Conservation (phyloP, 2,888 invertebrate species). For the Protophormia terraenovae region DNA sequence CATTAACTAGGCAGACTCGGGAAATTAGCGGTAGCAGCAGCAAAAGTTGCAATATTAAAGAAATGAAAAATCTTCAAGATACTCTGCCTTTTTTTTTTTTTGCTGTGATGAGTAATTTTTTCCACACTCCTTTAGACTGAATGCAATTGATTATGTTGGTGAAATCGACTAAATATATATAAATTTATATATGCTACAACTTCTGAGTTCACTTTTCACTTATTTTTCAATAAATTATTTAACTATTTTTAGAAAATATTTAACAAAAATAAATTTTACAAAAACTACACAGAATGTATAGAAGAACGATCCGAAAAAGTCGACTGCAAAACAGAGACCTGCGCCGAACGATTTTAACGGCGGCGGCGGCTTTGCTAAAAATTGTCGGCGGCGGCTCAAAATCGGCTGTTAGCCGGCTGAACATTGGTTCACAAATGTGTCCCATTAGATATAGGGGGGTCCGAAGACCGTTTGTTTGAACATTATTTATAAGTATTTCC, state of each 20-base stretch:
- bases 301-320: constrained; percentile 47
- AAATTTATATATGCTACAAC: neutral
- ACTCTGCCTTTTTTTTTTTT: constrained; percentile 15
- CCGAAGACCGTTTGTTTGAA: no score
- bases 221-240: constrained; percentile 39
- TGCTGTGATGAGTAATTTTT: constrained; percentile 57
- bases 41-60: constrained; percentile 34
- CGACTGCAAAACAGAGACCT: constrained; percentile 52
- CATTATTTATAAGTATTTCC: no score
- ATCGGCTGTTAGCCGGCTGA: no score
- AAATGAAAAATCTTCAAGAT: constrained; percentile 39
- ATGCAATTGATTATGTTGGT: neutral
- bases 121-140: neutral
- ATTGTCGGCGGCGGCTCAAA: no score
- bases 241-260: constrained; percentile 55
- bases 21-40: neutral
- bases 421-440: no score
- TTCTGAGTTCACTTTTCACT: constrained; percentile 7
- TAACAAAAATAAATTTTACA: constrained; percentile 36
- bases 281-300: constrained; percentile 28
- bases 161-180: neutral
- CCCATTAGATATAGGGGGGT: no score
- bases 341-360: no score
- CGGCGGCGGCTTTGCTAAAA: no score
- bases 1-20: neutral